Percentiles rank a stretch among this genome's conserved stretches.
phyloP scores from a whole-genome alignment of 2,888 invertebrate species.

The Drosophila anceps region DNA sequence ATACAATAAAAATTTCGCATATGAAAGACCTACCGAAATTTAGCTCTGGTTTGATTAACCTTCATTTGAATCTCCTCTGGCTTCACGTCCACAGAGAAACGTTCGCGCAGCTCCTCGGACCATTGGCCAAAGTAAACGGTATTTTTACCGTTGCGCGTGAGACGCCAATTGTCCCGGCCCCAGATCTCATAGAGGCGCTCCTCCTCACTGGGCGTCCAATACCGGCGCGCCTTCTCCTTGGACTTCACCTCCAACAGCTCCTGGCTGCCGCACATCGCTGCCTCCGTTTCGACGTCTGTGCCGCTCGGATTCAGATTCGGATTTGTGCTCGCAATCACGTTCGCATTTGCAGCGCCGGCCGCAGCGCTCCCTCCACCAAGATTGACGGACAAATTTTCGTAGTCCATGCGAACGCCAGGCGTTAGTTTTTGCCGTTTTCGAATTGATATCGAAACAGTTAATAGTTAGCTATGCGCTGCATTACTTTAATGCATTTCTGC shows the following conservation, averaged over 20 bases:
- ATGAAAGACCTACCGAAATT: constrained; percentile 71
- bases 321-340: constrained; percentile 41
- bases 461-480: background rate
- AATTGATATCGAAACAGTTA: constrained; percentile 10
- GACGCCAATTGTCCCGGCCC: constrained; percentile 82
- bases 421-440: background rate
- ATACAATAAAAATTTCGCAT: background rate
- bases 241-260: constrained; percentile 68
- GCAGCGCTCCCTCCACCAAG: constrained; percentile 43
- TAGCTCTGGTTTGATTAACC: constrained; percentile 82
- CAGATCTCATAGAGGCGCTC: constrained; percentile 82
- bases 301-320: constrained; percentile 13
- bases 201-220: constrained; percentile 82
- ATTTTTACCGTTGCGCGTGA: constrained; percentile 81
- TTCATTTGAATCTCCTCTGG: constrained; percentile 82
- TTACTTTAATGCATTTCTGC: constrained; percentile 4
- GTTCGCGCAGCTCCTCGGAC: constrained; percentile 78
- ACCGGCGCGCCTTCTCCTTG: constrained; percentile 78
- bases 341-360: constrained; percentile 39
- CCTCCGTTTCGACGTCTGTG: constrained; percentile 37
- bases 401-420: constrained; percentile 59
- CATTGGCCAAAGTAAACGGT: constrained; percentile 79
- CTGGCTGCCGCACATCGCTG: constrained; percentile 63
- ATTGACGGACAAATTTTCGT: constrained; percentile 58
- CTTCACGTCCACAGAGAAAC: constrained; percentile 78